A percentile compares a stretch with the other conserved stretches of the same genome.
Conservation (phyloP, 2,888 invertebrate species). For the Galeruca laticollis region DNA sequence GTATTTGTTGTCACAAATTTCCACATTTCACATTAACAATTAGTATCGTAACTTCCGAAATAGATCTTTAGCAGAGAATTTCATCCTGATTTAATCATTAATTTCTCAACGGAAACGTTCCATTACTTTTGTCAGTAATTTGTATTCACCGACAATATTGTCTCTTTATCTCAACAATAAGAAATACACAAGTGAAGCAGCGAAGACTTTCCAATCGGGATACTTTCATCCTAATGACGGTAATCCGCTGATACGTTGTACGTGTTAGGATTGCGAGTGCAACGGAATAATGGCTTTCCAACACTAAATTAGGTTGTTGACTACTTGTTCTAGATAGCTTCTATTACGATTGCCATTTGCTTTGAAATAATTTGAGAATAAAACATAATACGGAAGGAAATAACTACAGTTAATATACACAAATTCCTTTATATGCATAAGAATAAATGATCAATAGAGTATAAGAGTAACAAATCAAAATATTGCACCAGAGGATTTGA, state of each 20-base stretch:
- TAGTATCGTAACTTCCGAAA: too few relatives aligned
- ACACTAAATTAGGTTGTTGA: neutral
- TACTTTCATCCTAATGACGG: neutral
- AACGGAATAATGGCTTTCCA: neutral
- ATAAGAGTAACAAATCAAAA: too few relatives aligned
- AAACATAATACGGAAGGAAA: neutral
- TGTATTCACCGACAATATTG: conserved; percentile 3
- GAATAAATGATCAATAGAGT: too few relatives aligned
- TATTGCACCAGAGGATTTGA: too few relatives aligned
- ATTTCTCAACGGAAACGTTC: neutral
- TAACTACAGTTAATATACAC: neutral
- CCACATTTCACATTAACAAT: too few relatives aligned
- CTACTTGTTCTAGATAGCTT: neutral
- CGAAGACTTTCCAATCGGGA: conserved; percentile 1
- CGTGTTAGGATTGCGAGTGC: conserved; percentile 1
- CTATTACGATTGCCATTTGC: neutral
- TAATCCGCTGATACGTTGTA: conserved; percentile 6
- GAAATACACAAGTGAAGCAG: neutral
- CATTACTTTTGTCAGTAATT: neutral
- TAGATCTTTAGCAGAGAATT: too few relatives aligned
- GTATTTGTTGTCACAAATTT: too few relatives aligned
- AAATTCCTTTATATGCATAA: too few relatives aligned
- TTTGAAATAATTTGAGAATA: neutral
- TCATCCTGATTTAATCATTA: too few relatives aligned
- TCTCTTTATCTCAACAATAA: neutral